Conservation (phyloP, 2,888 invertebrate genomes). For the Leptopilina myrica region DNA sequence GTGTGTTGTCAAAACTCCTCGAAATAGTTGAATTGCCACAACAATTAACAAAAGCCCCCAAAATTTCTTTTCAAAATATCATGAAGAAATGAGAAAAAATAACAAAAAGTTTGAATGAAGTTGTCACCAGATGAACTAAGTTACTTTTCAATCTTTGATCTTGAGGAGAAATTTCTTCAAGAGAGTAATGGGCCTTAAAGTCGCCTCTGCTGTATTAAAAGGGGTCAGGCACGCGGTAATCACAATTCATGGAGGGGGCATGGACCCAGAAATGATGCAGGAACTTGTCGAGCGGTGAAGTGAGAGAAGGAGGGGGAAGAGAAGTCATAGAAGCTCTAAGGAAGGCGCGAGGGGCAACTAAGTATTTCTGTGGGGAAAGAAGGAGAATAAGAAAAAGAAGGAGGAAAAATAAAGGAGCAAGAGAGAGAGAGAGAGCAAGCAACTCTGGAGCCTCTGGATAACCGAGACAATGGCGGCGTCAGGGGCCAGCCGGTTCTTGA, state of each 20-base stretch:
- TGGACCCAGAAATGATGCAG: conserved; percentile 37
- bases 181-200: conserved; percentile 49
- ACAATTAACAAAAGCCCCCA: conserved; percentile 30
- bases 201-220: conserved; percentile 51
- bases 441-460: conserved; percentile 47
- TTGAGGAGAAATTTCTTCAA: conserved; percentile 43
- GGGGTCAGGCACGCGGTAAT: conserved; percentile 55
- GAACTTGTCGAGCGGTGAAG: conserved; percentile 25
- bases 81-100: conserved; percentile 22
- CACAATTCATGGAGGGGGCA: conserved; percentile 47
- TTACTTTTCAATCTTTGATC: conserved; percentile 39
- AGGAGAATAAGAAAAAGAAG: conserved; percentile 5
- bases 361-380: background rate
- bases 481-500: conserved; percentile 74
- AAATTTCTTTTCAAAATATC: background rate
- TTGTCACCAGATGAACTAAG: conserved; percentile 5
- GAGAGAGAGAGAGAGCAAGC: conserved; percentile 35
- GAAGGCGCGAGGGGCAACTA: conserved; percentile 32
- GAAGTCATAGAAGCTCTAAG: conserved; percentile 46
- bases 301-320: conserved; percentile 42
- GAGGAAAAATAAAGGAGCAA: too few relatives aligned
- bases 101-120: conserved; percentile 7
- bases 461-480: conserved; percentile 72
- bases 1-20: background rate
- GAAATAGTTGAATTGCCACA: background rate